These are phyloP conservation scores for Drosophila tani DNA, from an alignment of 1,140 invertebrate genomes.

Conservation along the genomic window DNA sequence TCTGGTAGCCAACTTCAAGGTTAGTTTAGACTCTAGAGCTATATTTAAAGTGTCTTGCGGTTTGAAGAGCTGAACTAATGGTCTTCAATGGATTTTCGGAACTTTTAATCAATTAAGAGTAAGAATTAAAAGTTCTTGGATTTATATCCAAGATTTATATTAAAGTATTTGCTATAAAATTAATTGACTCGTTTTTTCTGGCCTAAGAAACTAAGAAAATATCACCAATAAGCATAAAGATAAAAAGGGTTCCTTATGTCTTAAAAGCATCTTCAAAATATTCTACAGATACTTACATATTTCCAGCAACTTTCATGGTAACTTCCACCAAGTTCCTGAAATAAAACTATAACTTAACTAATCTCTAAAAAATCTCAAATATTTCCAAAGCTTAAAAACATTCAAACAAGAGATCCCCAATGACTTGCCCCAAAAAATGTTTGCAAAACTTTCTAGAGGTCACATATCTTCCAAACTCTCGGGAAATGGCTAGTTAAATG, in stretches of 20 bases:
- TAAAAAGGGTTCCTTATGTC: no score
- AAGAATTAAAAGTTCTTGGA: neutral
- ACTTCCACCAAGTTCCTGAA: neutral
- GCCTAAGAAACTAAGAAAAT: no score
- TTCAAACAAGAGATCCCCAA: neutral
- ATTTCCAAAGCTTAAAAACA: neutral
- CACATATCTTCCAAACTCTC: neutral
- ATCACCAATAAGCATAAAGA: no score
- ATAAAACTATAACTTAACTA: neutral
- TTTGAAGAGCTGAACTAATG: slow-evolving; percentile 23
- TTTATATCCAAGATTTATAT: no score
- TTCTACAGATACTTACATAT: no score
- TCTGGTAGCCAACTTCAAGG: slow-evolving; percentile 59
- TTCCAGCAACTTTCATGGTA: no score
- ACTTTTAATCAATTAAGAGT: neutral
- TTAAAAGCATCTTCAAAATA: no score
- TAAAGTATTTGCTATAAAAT: neutral
- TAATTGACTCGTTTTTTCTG: no score
- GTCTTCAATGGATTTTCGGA: slow-evolving; percentile 8
- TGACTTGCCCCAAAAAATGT: neutral
- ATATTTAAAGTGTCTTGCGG: slow-evolving; percentile 17
- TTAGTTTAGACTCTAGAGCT: slow-evolving; percentile 26
- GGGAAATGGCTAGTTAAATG: neutral
- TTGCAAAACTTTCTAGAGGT: neutral
- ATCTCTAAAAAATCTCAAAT: neutral